phyloP scores from a whole-genome alignment of 2,888 invertebrate genomes.

The Agonum fuliginosum region DNA sequence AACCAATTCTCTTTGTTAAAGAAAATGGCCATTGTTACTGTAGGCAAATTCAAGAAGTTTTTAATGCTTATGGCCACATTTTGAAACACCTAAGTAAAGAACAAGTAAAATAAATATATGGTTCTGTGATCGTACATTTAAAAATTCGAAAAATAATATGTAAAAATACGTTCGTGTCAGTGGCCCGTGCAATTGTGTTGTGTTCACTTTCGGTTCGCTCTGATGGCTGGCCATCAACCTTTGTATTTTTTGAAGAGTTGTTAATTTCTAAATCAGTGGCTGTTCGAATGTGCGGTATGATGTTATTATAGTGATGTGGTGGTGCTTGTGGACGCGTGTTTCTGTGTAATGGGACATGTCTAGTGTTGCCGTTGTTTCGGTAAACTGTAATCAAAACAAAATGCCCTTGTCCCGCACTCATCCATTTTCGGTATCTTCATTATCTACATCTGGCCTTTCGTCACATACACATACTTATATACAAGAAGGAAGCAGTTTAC shows the following conservation, averaged over 20 bases:
- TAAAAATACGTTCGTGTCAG: slow-evolving; percentile 63
- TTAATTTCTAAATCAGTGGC: slow-evolving; percentile 37
- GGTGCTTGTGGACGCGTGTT: slow-evolving; percentile 62
- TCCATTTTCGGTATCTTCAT: slow-evolving; percentile 70
- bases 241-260: slow-evolving; percentile 38
- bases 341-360: slow-evolving; percentile 69
- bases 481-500: slow-evolving; percentile 73
- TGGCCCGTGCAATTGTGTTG: slow-evolving; percentile 66
- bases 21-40: slow-evolving; percentile 62
- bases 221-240: slow-evolving; percentile 70
- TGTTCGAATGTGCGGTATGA: slow-evolving; percentile 50
- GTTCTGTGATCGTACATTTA: slow-evolving; percentile 49
- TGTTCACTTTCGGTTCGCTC: slow-evolving; percentile 65
- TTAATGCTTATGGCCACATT: slow-evolving; percentile 28
- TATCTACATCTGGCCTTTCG: slow-evolving; percentile 67
- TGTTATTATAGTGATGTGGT: slow-evolving; percentile 57
- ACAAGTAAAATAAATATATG: slow-evolving; percentile 39
- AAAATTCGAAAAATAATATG: slow-evolving; percentile 39
- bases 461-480: slow-evolving; percentile 71
- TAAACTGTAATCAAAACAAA: slow-evolving; percentile 69
- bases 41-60: slow-evolving; percentile 44
- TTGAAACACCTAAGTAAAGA: slow-evolving; percentile 40
- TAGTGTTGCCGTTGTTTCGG: slow-evolving; percentile 71
- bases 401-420: slow-evolving; percentile 74
- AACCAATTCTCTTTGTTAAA: slow-evolving; percentile 73